Evolutionary conservation across 2,113 vertebrate genomes (phyloP), one percentile per base, ranked within the genome.

Genomic region (Gorsachius goisagi): DNA sequence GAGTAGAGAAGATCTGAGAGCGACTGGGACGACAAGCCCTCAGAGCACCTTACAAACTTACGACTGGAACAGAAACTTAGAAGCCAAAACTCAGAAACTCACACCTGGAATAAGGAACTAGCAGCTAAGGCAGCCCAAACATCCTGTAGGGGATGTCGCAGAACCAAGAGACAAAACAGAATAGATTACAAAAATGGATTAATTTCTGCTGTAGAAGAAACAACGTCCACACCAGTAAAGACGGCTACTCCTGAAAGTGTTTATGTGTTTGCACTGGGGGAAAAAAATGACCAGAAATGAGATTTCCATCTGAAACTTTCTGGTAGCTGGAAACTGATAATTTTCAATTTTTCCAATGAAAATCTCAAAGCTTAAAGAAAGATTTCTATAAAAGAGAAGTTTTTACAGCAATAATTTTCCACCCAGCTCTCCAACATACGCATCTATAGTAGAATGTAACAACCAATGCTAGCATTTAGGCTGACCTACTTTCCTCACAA

Each of bases 351-450:
- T 84, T 80, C 21, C 52, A 60, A 62, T 26, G 10, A 82, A 92
- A 87, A 79, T 75, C 33, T 82, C 49, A 69, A 58, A 72, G 45
- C 53, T 72, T 58, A 75, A 79, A 89, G 79, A 77, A 62, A 49
- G 19, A 49, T 37, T 80, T 87, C 49, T 82, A 27, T 58, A 86
- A 81, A 69, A 75, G 20, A 22, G 69, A 37, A 37, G 17, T 30
- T 94, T 92, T 77, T 32, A 78, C 20, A 67, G 33, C 24, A 95
- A 80, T 58, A 82, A 58, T 92, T 76, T 95, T 92, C 66, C 77
- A 89, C 37, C 1, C 1, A 93, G 45, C 18, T 77, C 35, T 89
- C 66, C 78, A 91, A 73, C 53, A 93, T 20, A 41, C 41, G 74
- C 7, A 45, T 80, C 55, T 72, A 67, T 23, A 52, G 55, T 3